phyloP scores from a whole-genome alignment of 2,888 invertebrate genomes.

The Carpatolechia fugitivella region DNA sequence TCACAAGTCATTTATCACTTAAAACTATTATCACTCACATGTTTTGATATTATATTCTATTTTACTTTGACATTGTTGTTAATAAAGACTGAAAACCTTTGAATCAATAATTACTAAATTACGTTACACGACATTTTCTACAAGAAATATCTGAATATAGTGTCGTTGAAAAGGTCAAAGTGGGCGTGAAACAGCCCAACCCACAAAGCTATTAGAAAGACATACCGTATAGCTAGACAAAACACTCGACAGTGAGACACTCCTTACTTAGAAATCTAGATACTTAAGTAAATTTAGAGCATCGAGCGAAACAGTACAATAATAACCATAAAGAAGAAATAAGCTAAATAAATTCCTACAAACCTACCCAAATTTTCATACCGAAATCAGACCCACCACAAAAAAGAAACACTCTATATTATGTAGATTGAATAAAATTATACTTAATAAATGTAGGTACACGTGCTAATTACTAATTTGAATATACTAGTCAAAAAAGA shows the following conservation, averaged over 20 bases:
- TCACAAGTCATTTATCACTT: slow-evolving; percentile 49
- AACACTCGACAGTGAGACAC: neutral
- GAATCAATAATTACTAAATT: neutral
- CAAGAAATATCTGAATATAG: neutral
- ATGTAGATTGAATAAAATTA: too few species aligned
- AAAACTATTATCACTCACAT: slow-evolving; percentile 55
- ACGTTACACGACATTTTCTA: neutral
- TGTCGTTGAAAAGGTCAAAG: slow-evolving; percentile 1
- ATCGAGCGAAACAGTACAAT: too few species aligned
- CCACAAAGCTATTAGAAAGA: neutral
- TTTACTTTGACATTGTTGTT: neutral
- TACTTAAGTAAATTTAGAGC: neutral
- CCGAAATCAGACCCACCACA: too few species aligned
- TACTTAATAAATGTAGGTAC: too few species aligned
- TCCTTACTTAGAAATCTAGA: neutral
- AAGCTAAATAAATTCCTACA: too few species aligned
- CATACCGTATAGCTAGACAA: neutral
- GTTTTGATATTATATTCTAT: slow-evolving; percentile 37
- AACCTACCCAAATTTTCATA: too few species aligned
- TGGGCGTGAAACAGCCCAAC: neutral
- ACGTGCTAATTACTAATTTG: too few species aligned
- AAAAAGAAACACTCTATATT: too few species aligned
- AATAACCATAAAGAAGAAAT: too few species aligned
- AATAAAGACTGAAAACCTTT: slow-evolving; percentile 20
- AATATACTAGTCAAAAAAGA: too few species aligned